phyloP scores from a whole-genome alignment of 2,797 vertebrate genomes.

The Hemibagrus guttatus region DNA sequence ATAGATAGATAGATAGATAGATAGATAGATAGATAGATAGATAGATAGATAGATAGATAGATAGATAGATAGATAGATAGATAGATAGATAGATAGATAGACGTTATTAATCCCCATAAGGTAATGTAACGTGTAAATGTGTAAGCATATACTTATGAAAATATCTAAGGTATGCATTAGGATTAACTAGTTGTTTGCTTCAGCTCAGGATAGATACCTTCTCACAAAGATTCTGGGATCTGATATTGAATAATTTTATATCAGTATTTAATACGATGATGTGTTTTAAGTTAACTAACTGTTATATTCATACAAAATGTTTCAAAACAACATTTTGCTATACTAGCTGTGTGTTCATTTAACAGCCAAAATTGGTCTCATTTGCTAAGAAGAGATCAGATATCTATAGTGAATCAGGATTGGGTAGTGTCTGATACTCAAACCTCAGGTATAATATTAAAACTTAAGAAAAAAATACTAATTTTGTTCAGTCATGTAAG shows the following conservation, averaged over 20 bases:
- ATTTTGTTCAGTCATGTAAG: not conserved
- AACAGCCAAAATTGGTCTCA: not conserved
- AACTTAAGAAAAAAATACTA: not conserved
- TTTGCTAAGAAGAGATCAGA: not conserved
- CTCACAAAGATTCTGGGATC: not conserved
- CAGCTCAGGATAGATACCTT: not conserved
- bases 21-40: not conserved
- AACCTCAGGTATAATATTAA: not conserved
- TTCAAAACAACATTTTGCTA: not conserved
- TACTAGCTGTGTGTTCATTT: not conserved
- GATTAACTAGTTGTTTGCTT: not conserved
- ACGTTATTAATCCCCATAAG: not conserved
- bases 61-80: too few species aligned
- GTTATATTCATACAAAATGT: not conserved
- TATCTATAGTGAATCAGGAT: not conserved
- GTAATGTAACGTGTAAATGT: not conserved
- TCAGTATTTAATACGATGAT: not conserved
- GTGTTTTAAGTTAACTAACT: not conserved
- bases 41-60: too few species aligned
- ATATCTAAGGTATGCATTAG: not conserved
- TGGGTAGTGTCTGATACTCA: not conserved
- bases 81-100: too few species aligned
- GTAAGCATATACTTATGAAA: not conserved
- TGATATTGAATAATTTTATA: not conserved
- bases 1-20: not conserved